Percentiles rank a stretch among this genome's conserved stretches.
phyloP scores from a whole-genome alignment of 2,797 vertebrate genomes.

The Lithobates sylvaticus region DNA sequence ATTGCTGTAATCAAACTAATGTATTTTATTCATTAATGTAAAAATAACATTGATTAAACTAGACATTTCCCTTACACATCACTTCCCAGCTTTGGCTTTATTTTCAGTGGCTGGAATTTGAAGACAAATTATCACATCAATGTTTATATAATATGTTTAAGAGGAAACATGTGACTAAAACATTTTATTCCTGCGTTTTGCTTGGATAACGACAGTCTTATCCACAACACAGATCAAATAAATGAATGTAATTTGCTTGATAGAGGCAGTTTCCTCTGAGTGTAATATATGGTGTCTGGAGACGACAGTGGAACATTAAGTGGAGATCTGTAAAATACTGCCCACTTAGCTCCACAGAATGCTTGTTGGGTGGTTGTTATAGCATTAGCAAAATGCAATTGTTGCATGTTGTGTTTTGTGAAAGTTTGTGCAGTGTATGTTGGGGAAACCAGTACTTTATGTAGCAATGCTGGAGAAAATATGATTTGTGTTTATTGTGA shows the following conservation, averaged over 20 bases:
- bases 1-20: no score
- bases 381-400: no score
- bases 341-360: no score
- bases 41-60: no score
- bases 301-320: not conserved
- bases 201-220: slow-evolving; percentile 19
- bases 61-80: not conserved
- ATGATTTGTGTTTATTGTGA: not conserved
- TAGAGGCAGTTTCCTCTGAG: slow-evolving; percentile 1
- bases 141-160: slow-evolving; percentile 30
- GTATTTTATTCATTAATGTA: no score
- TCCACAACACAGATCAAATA: slow-evolving; percentile 30
- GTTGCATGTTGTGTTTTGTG: no score
- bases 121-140: slow-evolving; percentile 20
- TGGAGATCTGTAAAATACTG: not conserved
- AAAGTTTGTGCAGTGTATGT: not conserved
- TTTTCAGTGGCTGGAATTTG: not conserved
- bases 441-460: not conserved
- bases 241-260: slow-evolving; percentile 26
- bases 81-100: not conserved
- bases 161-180: slow-evolving; percentile 32
- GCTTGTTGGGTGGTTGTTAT: no score
- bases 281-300: slow-evolving; percentile 14
- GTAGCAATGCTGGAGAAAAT: not conserved
- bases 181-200: slow-evolving; percentile 13